Evolutionary conservation across 92 coral and sea anemone genomes (phyloP).

Genomic region (Porites cylindrica): DNA sequence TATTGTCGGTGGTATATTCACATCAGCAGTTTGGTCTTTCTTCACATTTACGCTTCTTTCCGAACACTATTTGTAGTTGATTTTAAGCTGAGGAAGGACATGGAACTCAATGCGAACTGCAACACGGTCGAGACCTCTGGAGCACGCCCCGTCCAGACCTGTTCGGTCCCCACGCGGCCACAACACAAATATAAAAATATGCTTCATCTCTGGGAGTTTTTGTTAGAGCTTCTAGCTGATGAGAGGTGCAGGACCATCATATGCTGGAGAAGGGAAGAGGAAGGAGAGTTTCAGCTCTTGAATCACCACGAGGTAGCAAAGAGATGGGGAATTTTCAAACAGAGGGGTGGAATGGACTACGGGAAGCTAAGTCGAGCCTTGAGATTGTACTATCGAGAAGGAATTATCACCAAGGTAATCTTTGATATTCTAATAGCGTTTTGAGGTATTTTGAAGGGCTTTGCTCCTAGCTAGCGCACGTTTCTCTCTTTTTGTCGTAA

Average conservation of each 20-base stretch:
- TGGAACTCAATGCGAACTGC: not conserved
- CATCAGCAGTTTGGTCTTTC: too few species aligned
- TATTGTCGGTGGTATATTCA: too few species aligned
- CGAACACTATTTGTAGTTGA: not conserved
- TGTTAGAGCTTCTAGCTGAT: constrained; percentile 81
- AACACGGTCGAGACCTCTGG: not conserved
- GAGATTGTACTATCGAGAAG: constrained; percentile 83
- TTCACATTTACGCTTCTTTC: too few species aligned
- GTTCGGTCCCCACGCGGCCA: not conserved
- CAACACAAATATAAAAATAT: constrained; percentile 18
- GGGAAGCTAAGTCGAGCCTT: constrained; percentile 91
- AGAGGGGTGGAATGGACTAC: constrained; percentile 87
- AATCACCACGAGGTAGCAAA: constrained; percentile 90
- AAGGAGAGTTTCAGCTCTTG: constrained; percentile 81
- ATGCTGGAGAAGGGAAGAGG: constrained; percentile 84
- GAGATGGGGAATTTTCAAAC: constrained; percentile 86
- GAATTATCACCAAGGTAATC: constrained; percentile 87
- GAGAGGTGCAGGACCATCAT: constrained; percentile 77
- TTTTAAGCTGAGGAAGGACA: not conserved
- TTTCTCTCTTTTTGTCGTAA: too few species aligned
- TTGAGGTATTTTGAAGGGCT: not conserved
- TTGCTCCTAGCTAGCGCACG: not conserved
- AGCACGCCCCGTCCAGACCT: not conserved
- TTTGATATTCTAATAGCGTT: too few species aligned
- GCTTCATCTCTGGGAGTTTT: constrained; percentile 88